Conservation (phyloP, 2,113 vertebrate genomes). For the Sialia sialis region DNA sequence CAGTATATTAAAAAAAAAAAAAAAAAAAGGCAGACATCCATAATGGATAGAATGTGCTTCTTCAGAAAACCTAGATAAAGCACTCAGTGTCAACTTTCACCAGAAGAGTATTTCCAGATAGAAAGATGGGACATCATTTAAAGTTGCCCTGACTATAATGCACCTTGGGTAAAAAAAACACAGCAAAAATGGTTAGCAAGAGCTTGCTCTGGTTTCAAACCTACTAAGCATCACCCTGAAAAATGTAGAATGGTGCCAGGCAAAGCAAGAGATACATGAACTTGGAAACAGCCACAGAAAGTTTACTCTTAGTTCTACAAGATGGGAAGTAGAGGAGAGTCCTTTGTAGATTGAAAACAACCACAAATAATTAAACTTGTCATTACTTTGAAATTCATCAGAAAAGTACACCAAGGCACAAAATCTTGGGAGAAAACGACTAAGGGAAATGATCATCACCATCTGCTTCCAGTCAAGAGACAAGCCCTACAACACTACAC, state of each 20-base stretch:
- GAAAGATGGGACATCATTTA: background rate
- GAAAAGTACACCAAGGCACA: background rate
- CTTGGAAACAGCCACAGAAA: background rate
- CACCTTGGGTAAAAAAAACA: background rate
- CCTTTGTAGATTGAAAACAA: background rate
- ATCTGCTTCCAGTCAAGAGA: background rate
- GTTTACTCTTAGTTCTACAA: background rate
- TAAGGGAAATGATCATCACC: background rate
- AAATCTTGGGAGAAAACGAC: background rate
- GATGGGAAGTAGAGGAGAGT: background rate
- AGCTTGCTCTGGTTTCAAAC: slow-evolving; percentile 21
- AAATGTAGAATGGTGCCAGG: background rate
- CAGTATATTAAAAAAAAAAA: background rate
- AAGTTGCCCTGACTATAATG: background rate
- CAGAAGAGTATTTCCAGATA: background rate
- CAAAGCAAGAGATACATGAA: background rate
- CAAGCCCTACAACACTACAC: background rate
- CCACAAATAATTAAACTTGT: background rate
- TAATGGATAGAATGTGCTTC: background rate
- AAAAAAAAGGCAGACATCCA: background rate
- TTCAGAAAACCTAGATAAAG: slow-evolving; percentile 19
- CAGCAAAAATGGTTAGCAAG: background rate
- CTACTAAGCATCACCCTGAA: background rate
- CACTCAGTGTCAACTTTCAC: background rate
- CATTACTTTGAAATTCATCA: background rate